Percentiles rank a stretch among this genome's conserved stretches.
Evolutionary conservation across 1,140 invertebrate species (phyloP).

Genomic region (Solenopsis fugax): DNA sequence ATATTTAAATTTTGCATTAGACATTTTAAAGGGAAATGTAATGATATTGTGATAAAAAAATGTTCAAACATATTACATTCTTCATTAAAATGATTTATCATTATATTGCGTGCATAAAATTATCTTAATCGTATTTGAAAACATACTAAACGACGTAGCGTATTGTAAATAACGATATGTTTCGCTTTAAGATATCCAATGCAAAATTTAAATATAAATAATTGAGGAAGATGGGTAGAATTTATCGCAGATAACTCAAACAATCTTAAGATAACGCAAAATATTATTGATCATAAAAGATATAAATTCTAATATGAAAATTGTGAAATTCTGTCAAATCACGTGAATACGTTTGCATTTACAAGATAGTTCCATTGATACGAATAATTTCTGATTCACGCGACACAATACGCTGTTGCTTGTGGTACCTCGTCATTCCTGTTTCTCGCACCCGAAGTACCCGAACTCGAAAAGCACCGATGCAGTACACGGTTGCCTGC

Average conservation of each 20-base stretch:
- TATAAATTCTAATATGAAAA: neutral
- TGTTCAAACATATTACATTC: neutral
- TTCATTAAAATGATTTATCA: neutral
- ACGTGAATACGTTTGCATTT: neutral
- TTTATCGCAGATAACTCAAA: neutral
- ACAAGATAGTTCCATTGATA: neutral
- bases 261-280: neutral
- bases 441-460: slow-evolving; percentile 75
- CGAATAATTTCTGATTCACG: slow-evolving; percentile 39
- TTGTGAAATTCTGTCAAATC: neutral
- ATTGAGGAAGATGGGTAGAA: neutral
- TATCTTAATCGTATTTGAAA: neutral
- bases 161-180: neutral
- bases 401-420: slow-evolving; percentile 9
- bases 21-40: neutral
- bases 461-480: slow-evolving; percentile 72
- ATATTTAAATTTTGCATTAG: neutral
- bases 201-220: neutral
- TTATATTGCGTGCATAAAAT: neutral
- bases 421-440: slow-evolving; percentile 22
- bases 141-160: neutral
- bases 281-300: neutral
- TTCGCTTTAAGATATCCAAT: neutral
- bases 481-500: slow-evolving; percentile 77
- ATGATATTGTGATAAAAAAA: neutral